phyloP scores from a whole-genome alignment of 2,797 vertebrate genomes.

The Yasuhikotakia modesta region DNA sequence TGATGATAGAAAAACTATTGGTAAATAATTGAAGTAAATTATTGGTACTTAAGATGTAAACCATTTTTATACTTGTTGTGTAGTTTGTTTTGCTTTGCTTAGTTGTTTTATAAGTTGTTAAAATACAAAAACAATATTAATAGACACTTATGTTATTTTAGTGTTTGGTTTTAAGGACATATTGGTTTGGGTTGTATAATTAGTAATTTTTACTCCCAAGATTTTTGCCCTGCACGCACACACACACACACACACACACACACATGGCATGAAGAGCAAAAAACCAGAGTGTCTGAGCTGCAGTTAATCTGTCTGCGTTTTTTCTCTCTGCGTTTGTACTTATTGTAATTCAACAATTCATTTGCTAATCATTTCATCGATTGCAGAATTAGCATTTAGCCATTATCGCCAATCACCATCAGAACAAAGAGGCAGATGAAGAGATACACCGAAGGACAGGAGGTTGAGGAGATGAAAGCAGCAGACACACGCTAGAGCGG shows the following conservation, averaged over 20 bases:
- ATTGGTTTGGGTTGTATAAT: background rate
- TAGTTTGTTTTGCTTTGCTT: too few species aligned
- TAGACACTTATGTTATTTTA: too few species aligned
- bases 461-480: constrained; percentile 63
- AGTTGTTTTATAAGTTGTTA: too few species aligned
- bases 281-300: constrained; percentile 29
- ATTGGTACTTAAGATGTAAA: too few species aligned
- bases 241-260: constrained; percentile 21
- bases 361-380: constrained; percentile 74
- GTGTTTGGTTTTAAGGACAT: too few species aligned
- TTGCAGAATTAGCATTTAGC: constrained; percentile 49
- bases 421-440: constrained; percentile 23
- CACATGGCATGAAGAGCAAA: background rate
- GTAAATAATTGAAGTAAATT: too few species aligned
- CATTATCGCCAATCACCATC: constrained; percentile 22
- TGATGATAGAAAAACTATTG: too few species aligned
- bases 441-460: constrained; percentile 53
- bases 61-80: too few species aligned
- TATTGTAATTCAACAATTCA: constrained; percentile 71
- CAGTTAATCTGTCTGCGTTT: constrained; percentile 57
- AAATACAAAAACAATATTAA: too few species aligned
- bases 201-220: background rate
- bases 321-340: constrained; percentile 67
- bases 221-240: constrained; percentile 32
- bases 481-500: constrained; percentile 52